Percentiles rank a stretch among this genome's conserved stretches.
These are phyloP conservation scores for Pangasius djambal DNA, from an alignment of 2,797 vertebrate species.

Conservation along the genomic window DNA sequence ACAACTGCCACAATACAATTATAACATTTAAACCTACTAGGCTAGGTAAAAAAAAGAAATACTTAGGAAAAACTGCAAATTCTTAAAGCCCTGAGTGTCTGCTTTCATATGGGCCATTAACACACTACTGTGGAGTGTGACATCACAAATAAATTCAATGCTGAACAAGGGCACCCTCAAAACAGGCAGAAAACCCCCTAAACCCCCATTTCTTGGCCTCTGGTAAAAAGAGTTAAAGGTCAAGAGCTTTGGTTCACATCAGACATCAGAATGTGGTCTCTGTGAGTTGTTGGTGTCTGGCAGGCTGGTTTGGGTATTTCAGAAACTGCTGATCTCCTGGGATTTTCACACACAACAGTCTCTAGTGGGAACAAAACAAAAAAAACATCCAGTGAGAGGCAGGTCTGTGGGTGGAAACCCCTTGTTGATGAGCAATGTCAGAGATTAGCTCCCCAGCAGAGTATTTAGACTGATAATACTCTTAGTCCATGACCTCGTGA, in stretches of 20 bases:
- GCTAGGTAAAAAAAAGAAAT: too few species aligned
- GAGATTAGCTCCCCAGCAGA: background rate
- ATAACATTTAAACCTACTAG: too few species aligned
- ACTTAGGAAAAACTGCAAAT: too few species aligned
- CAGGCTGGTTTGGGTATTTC: background rate
- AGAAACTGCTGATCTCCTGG: background rate
- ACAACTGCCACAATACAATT: too few species aligned
- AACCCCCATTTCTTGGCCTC: too few species aligned
- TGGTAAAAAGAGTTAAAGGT: background rate
- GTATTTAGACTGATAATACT: background rate
- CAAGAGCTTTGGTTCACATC: background rate
- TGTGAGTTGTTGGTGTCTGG: background rate
- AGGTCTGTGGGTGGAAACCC: background rate
- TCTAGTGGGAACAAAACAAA: background rate
- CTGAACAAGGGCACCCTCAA: too few species aligned
- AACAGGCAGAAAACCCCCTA: too few species aligned
- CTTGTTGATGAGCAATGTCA: background rate
- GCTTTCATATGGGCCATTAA: too few species aligned
- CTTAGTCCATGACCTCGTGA: background rate
- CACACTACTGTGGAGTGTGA: too few species aligned
- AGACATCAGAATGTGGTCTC: background rate
- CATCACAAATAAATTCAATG: too few species aligned
- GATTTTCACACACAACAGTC: background rate
- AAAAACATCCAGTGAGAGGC: background rate
- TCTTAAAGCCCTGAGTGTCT: too few species aligned